Evolutionary conservation across 2,888 invertebrate species (phyloP), one percentile per base, ranked within the genome.

Genomic region (Holacanthella duospinosa): DNA sequence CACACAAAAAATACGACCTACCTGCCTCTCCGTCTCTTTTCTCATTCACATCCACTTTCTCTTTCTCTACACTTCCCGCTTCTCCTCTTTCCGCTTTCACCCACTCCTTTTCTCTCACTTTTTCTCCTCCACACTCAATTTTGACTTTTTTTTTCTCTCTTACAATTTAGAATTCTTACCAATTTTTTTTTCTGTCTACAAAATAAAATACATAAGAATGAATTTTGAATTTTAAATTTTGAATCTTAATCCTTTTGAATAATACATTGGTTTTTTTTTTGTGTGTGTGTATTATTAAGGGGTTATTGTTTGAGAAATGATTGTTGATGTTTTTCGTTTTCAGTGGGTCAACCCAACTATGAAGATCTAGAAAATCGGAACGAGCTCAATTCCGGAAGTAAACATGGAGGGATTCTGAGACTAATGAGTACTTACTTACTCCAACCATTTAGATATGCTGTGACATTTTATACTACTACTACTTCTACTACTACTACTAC

Each of bases 271-370:
- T 36, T 36, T 36, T 36, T 36, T 36, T 36, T 36, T 16, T 36
- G 16, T 12, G 16, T 36, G n/a, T n/a, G n/a, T n/a, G n/a, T 36
- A 36, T 36, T 36, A 36, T 36, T 16, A 36, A 6, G 16, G 36
- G 36, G 36, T 16, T 36, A 36, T n/a, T n/a, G n/a, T n/a, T n/a
- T n/a, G n/a, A n/a, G n/a, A n/a, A n/a, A n/a, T n/a, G n/a, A n/a
- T n/a, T n/a, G n/a, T n/a, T n/a, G n/a, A n/a, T n/a, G n/a, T n/a
- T n/a, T n/a, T n/a, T n/a, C n/a, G n/a, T n/a, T n/a, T 64, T 62
- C 53, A 24, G 48, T 63, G 67, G 71, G 69, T 64, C 65, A 69
- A 59, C 58, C 64, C 36, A 69, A 64, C 64, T 71, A 67, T 53
- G 68, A 66, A 44, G 69, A 69, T 60, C 64, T 68, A 60, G 64